phyloP scores from a whole-genome alignment of 2,888 invertebrate species.

The Volucella inanis region DNA sequence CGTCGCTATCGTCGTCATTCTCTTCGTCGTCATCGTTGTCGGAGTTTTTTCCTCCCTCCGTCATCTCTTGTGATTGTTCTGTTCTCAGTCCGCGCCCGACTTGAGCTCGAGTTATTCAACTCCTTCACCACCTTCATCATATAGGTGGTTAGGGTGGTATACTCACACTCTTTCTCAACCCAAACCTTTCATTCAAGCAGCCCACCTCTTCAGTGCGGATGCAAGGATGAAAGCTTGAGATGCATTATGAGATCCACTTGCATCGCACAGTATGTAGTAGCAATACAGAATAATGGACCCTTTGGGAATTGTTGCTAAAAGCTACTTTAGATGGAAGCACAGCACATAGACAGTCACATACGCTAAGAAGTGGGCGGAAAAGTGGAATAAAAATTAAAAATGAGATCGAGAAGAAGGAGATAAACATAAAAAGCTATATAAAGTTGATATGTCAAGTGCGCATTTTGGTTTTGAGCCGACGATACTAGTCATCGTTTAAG shows the following conservation, averaged over 20 bases:
- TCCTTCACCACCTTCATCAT: not conserved
- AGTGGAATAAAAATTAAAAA: slow-evolving; percentile 6
- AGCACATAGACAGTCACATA: not conserved
- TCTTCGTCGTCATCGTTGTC: slow-evolving; percentile 2
- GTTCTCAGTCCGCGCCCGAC: slow-evolving; percentile 40
- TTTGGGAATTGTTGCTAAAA: slow-evolving; percentile 70
- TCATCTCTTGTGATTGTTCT: slow-evolving; percentile 51
- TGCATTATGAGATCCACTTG: slow-evolving; percentile 73
- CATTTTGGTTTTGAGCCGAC: slow-evolving; percentile 22
- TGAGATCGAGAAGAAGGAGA: not conserved
- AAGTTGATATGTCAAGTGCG: slow-evolving; percentile 56
- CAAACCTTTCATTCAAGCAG: not conserved
- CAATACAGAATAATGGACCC: slow-evolving; percentile 69
- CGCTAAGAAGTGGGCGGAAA: too few relatives aligned
- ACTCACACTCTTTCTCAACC: too few relatives aligned
- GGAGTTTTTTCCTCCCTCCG: slow-evolving; percentile 3
- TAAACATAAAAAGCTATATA: not conserved
- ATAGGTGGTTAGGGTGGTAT: slow-evolving; percentile 2
- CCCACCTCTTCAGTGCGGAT: not conserved
- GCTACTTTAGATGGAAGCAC: slow-evolving; percentile 48
- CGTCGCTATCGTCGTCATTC: not conserved
- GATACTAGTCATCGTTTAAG: too few relatives aligned
- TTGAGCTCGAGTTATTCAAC: slow-evolving; percentile 55
- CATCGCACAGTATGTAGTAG: slow-evolving; percentile 44
- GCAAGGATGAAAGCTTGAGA: slow-evolving; percentile 34